phyloP scores from a whole-genome alignment of 2,797 vertebrate genomes.

The Dromococcyx pavoninus region DNA sequence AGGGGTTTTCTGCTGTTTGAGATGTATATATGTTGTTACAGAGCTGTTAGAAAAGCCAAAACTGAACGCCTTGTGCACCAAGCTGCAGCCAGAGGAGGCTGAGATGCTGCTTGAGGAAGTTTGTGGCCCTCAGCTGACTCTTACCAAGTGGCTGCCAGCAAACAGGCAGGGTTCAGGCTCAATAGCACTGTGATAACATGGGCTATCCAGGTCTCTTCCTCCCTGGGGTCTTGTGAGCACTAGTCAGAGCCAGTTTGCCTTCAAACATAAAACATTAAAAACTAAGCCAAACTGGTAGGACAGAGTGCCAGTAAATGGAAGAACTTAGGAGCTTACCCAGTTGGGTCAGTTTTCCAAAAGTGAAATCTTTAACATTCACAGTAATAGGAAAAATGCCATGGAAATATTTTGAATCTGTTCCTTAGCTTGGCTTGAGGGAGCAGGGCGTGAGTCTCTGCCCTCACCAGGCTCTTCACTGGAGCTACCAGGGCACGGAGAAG shows the following conservation, averaged over 20 bases:
- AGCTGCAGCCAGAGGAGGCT: neutral
- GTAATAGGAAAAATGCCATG: neutral
- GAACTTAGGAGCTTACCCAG: neutral
- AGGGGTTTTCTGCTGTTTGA: neutral
- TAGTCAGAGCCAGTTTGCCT: neutral
- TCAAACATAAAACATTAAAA: neutral
- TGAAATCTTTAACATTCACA: neutral
- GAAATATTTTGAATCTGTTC: neutral
- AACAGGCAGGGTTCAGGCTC: neutral
- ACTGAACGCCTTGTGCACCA: neutral
- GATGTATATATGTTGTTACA: neutral
- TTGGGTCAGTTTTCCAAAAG: neutral
- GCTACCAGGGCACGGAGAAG: fast-evolving
- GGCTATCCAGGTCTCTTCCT: neutral
- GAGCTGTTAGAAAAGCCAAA: neutral
- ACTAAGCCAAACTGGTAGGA: neutral
- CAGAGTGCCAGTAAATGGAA: neutral
- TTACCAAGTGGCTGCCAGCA: neutral
- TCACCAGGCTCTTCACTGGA: fast-evolving
- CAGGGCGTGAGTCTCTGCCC: neutral
- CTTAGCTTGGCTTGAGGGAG: neutral
- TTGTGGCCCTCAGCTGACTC: neutral
- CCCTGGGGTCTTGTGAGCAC: neutral
- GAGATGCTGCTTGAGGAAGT: neutral
- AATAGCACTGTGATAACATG: fast-evolving